phyloP scores from a whole-genome alignment of 2,888 invertebrate genomes.

The Cephonodes hylas region DNA sequence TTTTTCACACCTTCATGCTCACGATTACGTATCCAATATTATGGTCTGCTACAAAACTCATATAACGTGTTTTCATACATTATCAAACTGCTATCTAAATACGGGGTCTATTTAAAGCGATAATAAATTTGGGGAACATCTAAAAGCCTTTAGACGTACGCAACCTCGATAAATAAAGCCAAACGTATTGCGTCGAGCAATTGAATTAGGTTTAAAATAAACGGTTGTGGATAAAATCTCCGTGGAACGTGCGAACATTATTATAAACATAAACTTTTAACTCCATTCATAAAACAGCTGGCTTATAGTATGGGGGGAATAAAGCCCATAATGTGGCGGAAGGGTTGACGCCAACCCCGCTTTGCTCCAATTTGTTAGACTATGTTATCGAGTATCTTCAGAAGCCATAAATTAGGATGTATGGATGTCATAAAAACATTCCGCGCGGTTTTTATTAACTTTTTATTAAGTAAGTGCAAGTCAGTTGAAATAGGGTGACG shows the following conservation, averaged over 20 bases:
- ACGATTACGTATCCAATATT: no score
- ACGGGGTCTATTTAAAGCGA: background rate
- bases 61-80: background rate
- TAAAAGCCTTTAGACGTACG: background rate
- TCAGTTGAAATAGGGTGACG: no score
- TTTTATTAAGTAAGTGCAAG: no score
- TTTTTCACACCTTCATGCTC: background rate
- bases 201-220: constrained; percentile 3
- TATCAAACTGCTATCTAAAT: background rate
- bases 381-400: no score
- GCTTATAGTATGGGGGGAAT: background rate
- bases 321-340: no score
- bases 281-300: background rate
- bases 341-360: no score
- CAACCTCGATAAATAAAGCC: background rate
- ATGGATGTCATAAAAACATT: no score
- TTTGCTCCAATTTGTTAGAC: no score
- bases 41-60: no score
- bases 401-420: no score
- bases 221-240: background rate
- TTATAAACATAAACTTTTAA: background rate
- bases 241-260: background rate
- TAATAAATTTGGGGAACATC: background rate
- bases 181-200: background rate
- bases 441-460: no score